These are phyloP conservation scores for Cephus cinctus DNA, from an alignment of 1,140 invertebrate genomes.

Conservation along the genomic window DNA sequence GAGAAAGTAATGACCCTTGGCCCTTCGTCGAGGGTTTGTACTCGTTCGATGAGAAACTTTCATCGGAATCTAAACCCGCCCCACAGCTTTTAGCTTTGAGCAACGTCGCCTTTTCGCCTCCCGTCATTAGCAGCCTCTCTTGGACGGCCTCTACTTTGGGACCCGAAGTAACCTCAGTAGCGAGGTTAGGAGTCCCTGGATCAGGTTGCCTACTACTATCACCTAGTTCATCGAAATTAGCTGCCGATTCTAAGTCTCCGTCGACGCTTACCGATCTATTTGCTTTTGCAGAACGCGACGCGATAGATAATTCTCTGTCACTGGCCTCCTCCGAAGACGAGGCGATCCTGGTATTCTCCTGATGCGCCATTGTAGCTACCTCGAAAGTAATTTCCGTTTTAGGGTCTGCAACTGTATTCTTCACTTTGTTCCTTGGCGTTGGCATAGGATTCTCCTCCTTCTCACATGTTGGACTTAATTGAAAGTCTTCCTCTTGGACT, in stretches of 20 bases:
- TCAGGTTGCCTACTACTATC: background rate
- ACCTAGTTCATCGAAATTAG: background rate
- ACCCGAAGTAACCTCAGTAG: too few species aligned
- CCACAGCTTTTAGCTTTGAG: constrained; percentile 48
- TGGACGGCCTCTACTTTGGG: constrained; percentile 8
- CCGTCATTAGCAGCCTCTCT: constrained; percentile 10
- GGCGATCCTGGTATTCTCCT: constrained; percentile 1
- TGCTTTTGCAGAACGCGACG: constrained; percentile 8
- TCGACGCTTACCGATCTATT: constrained; percentile 10
- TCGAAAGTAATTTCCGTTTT: background rate
- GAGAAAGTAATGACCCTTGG: constrained; percentile 45
- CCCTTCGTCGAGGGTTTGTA: constrained; percentile 27
- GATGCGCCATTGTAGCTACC: constrained; percentile 4
- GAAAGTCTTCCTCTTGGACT: background rate
- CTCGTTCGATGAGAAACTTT: constrained; percentile 31
- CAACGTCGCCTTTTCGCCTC: constrained; percentile 28
- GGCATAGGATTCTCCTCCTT: constrained; percentile 19
- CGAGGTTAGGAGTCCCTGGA: too few species aligned
- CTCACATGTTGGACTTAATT: too few species aligned
- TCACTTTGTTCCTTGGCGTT: constrained; percentile 14
- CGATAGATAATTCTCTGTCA: background rate
- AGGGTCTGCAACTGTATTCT: background rate
- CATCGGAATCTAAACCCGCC: constrained; percentile 41
- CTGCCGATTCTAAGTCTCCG: background rate
- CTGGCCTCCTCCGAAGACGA: constrained; percentile 1